Conservation (phyloP, 1,140 invertebrate species). For the Ceratoteleas bidentatus region DNA sequence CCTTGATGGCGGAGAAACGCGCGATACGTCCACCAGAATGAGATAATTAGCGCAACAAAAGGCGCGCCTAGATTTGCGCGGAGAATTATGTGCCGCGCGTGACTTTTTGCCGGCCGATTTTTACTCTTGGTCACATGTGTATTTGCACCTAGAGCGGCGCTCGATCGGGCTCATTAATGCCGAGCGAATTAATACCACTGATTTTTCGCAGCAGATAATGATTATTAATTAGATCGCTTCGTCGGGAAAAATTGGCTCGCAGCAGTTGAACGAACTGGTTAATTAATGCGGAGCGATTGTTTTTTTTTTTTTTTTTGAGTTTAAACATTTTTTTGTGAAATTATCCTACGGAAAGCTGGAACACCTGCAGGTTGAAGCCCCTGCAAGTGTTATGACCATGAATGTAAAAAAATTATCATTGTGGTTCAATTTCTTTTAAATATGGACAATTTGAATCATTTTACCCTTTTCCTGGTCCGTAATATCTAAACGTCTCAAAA, state of each 20-base stretch:
- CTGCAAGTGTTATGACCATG: too few relatives aligned
- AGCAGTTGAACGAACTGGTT: background rate
- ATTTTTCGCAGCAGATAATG: slow-evolving; percentile 11
- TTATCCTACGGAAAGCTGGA: too few relatives aligned
- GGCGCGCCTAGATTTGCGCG: slow-evolving; percentile 54
- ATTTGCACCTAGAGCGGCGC: slow-evolving; percentile 33
- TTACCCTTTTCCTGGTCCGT: too few relatives aligned
- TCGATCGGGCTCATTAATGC: slow-evolving; percentile 44
- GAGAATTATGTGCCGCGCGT: slow-evolving; percentile 35
- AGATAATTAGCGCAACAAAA: slow-evolving; percentile 54
- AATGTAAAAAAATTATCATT: too few relatives aligned
- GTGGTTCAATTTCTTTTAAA: too few relatives aligned
- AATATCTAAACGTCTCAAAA: too few relatives aligned
- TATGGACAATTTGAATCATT: too few relatives aligned
- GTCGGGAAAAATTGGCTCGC: background rate
- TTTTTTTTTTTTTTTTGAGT: too few relatives aligned
- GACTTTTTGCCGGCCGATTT: slow-evolving; percentile 45
- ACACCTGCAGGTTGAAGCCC: too few relatives aligned
- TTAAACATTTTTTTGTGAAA: too few relatives aligned
- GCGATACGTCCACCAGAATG: slow-evolving; percentile 3
- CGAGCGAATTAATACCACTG: slow-evolving; percentile 34
- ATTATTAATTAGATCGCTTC: slow-evolving; percentile 15
- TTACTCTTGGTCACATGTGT: slow-evolving; percentile 26
- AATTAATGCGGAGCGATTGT: background rate
- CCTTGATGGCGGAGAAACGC: background rate